These are phyloP conservation scores for Nomada ruficornis DNA, from an alignment of 2,888 invertebrate species.

Conservation along the genomic window DNA sequence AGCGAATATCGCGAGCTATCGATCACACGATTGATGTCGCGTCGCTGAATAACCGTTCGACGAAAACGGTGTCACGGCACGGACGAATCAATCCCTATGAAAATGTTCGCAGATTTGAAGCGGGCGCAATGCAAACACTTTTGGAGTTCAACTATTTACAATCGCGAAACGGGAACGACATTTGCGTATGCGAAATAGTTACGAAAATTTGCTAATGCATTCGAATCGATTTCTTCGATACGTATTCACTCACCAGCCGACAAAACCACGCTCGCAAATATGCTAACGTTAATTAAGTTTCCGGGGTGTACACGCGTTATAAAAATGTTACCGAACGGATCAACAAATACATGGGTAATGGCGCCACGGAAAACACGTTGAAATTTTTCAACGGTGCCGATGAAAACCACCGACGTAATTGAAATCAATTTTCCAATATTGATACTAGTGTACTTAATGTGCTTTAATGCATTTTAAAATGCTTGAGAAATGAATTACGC, in stretches of 20 bases:
- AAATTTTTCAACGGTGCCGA: slow-evolving; percentile 30
- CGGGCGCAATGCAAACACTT: slow-evolving; percentile 34
- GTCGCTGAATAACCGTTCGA: neutral
- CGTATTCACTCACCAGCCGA: slow-evolving; percentile 23
- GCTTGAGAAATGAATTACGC: neutral
- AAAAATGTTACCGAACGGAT: slow-evolving; percentile 40
- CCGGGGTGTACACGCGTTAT: slow-evolving; percentile 17
- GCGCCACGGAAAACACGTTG: slow-evolving; percentile 6
- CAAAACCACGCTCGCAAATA: slow-evolving; percentile 20
- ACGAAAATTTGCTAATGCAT: slow-evolving; percentile 51
- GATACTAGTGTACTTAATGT: slow-evolving; percentile 4
- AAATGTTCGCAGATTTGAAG: slow-evolving; percentile 38
- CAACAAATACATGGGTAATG: slow-evolving; percentile 42
- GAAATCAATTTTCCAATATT: slow-evolving; percentile 13
- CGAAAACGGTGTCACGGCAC: neutral
- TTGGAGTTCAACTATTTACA: slow-evolving; percentile 17
- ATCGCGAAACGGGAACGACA: neutral
- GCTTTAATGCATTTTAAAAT: neutral
- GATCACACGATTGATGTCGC: neutral
- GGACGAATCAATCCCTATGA: slow-evolving; percentile 33
- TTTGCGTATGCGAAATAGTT: slow-evolving; percentile 48
- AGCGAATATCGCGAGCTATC: neutral
- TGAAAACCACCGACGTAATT: neutral
- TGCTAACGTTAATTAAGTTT: slow-evolving; percentile 51
- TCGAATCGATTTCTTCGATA: slow-evolving; percentile 41